These are phyloP conservation scores for Paraescarpia echinospica DNA, from an alignment of 1,140 invertebrate species.

Conservation along the genomic window DNA sequence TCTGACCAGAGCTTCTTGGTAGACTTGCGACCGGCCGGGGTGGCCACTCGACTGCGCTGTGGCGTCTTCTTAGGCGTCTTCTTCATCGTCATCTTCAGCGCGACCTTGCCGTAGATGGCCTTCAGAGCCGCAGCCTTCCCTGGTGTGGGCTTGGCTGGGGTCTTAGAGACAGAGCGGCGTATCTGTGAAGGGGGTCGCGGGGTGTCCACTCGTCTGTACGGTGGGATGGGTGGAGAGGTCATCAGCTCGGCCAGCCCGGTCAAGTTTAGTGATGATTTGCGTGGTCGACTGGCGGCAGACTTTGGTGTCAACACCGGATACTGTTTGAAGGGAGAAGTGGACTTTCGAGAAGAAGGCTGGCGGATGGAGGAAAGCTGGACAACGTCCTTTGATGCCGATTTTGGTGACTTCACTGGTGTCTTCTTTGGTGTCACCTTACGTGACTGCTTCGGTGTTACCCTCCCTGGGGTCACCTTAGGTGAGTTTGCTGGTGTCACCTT, in stretches of 20 bases:
- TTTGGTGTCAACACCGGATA: constrained; percentile 33
- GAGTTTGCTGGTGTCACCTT: constrained; percentile 29
- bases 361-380: background rate
- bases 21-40: background rate
- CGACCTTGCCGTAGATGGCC: constrained; percentile 43
- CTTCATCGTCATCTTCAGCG: constrained; percentile 15
- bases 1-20: constrained; percentile 44
- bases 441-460: constrained; percentile 15
- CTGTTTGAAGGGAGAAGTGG: constrained; percentile 26
- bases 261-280: constrained; percentile 20
- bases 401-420: constrained; percentile 28
- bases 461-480: constrained; percentile 24
- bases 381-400: constrained; percentile 27
- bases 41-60: background rate
- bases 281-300: background rate
- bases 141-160: constrained; percentile 28
- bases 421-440: constrained; percentile 18
- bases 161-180: background rate
- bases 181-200: constrained; percentile 12
- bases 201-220: constrained; percentile 26
- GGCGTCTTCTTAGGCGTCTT: constrained; percentile 20
- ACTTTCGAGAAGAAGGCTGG: background rate
- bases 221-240: constrained; percentile 20
- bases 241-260: background rate
- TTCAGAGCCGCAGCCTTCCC: constrained; percentile 42